Percentiles rank a stretch among this genome's conserved stretches.
Conservation (phyloP, 2,797 vertebrate species). For the Crenichthys baileyi region DNA sequence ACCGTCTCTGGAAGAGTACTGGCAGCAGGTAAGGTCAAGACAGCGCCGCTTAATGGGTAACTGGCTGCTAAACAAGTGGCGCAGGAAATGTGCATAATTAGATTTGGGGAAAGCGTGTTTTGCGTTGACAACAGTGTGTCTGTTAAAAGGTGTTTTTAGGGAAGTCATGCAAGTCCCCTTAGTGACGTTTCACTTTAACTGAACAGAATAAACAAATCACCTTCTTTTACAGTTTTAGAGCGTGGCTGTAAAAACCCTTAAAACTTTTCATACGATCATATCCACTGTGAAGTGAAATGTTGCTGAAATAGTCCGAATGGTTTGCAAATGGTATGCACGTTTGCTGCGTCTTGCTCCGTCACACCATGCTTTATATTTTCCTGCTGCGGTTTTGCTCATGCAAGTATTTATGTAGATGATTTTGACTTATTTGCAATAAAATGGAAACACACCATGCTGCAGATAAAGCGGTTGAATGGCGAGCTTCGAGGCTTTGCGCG, state of each 20-base stretch:
- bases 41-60: neutral
- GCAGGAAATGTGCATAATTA: slow-evolving; percentile 23
- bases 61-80: neutral
- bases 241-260: neutral
- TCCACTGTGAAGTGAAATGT: neutral
- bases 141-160: slow-evolving; percentile 13
- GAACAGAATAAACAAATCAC: neutral
- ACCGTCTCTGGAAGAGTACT: slow-evolving; percentile 97
- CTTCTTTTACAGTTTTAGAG: neutral
- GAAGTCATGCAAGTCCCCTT: slow-evolving; percentile 58
- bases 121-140: slow-evolving; percentile 47
- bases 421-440: slow-evolving; percentile 6
- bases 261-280: neutral
- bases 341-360: neutral
- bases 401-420: neutral
- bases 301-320: neutral
- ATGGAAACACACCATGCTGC: slow-evolving; percentile 40
- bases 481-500: slow-evolving; percentile 51
- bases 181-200: neutral
- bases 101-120: slow-evolving; percentile 26
- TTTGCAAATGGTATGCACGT: neutral
- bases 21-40: slow-evolving; percentile 92
- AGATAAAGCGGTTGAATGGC: slow-evolving; percentile 35
- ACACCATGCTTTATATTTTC: neutral
- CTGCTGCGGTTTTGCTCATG: neutral